Evolutionary conservation across 2,113 vertebrate genomes (phyloP).

Genomic region (Thymallus thymallus): DNA sequence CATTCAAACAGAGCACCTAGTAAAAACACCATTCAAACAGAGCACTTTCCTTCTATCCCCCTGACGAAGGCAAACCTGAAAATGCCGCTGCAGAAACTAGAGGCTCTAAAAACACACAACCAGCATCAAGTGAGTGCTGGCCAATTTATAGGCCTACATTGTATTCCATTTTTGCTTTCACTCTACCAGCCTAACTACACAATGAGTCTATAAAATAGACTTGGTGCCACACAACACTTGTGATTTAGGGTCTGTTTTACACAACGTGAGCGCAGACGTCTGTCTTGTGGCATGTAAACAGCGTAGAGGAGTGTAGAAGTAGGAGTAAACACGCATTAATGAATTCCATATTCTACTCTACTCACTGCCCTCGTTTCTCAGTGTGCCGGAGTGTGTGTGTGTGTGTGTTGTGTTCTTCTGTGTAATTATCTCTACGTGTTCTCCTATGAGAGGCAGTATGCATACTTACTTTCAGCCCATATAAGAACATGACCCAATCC

Average conservation of each 20-base stretch:
- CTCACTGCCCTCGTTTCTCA: constrained; percentile 2
- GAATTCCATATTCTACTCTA: constrained; percentile 32
- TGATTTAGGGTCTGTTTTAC: constrained; percentile 52
- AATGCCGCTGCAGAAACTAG: background rate
- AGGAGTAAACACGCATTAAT: constrained; percentile 50
- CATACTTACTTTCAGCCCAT: constrained; percentile 1
- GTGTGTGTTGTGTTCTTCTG: background rate
- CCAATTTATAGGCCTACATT: constrained; percentile 30
- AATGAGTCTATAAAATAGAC: constrained; percentile 57
- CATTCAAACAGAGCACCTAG: background rate
- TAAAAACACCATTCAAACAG: background rate
- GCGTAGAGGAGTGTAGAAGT: constrained; percentile 43
- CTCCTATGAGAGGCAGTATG: background rate
- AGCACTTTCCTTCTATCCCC: constrained; percentile 15
- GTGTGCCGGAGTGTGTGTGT: background rate
- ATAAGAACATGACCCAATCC: constrained; percentile 10
- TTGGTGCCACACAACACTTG: constrained; percentile 55
- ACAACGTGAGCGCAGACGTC: constrained; percentile 39
- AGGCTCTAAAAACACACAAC: constrained; percentile 11
- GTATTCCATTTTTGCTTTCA: constrained; percentile 53
- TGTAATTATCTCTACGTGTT: background rate
- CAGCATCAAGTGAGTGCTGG: constrained; percentile 28
- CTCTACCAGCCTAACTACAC: constrained; percentile 47
- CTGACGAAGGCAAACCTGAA: constrained; percentile 1
- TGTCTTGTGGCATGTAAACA: constrained; percentile 50